phyloP scores from a whole-genome alignment of 2,888 invertebrate species.

The Scotopteryx bipunctaria region DNA sequence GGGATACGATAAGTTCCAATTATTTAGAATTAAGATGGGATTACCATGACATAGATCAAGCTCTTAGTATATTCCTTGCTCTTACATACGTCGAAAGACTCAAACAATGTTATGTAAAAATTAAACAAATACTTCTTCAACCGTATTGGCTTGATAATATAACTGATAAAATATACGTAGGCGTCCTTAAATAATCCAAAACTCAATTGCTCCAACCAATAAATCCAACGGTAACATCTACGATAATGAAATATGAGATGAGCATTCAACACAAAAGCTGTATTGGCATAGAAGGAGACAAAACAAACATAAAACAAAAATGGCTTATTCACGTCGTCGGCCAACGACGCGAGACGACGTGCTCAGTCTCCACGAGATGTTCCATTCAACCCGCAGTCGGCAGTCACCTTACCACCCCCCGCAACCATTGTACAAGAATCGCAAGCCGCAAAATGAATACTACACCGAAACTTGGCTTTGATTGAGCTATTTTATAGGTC shows the following conservation, averaged over 20 bases:
- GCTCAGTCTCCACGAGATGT: conserved; percentile 44
- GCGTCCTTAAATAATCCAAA: neutral
- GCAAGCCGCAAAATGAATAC: conserved; percentile 36
- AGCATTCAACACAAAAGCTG: conserved; percentile 63
- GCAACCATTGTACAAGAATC: conserved; percentile 39
- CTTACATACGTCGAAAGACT: no score
- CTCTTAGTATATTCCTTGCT: no score
- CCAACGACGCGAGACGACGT: conserved; percentile 32
- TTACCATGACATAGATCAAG: no score
- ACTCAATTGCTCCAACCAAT: conserved; percentile 22
- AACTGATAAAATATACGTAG: no score
- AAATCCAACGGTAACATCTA: conserved; percentile 48
- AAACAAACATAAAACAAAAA: conserved; percentile 68
- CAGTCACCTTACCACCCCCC: conserved; percentile 21
- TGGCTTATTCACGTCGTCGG: conserved; percentile 52
- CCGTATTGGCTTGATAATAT: no score
- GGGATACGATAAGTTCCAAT: no score
- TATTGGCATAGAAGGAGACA: conserved; percentile 56
- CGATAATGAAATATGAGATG: conserved; percentile 64
- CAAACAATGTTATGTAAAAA: no score
- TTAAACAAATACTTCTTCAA: no score
- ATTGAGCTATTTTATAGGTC: conserved; percentile 37
- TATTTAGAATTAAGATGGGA: no score
- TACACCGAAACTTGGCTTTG: conserved; percentile 37
- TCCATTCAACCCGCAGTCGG: conserved; percentile 42